These are phyloP conservation scores for Latrodectus elegans DNA, from an alignment of 2,888 invertebrate genomes.

Conservation along the genomic window DNA sequence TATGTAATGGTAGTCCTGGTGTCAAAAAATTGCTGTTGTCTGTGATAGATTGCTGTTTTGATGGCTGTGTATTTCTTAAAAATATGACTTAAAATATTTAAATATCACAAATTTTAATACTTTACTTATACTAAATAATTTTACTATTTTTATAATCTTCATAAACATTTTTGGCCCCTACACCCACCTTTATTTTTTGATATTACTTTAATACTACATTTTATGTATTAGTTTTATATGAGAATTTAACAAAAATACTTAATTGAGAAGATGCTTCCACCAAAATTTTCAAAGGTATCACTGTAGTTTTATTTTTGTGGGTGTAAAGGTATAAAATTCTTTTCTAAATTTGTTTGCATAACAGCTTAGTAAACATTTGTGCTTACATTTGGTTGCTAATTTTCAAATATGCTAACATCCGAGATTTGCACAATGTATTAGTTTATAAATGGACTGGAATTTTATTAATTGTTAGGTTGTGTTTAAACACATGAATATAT, in stretches of 20 bases:
- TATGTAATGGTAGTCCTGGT: conserved; percentile 42
- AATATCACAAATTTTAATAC: background rate
- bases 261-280: too few relatives aligned
- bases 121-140: conserved; percentile 23
- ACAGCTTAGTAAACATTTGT: too few relatives aligned
- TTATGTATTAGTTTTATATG: background rate
- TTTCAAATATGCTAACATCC: too few relatives aligned
- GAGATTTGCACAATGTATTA: too few relatives aligned
- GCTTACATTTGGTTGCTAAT: too few relatives aligned
- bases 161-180: conserved; percentile 56
- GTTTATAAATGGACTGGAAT: too few relatives aligned
- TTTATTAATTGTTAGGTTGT: too few relatives aligned
- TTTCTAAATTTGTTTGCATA: too few relatives aligned
- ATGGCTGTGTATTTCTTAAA: conserved; percentile 44
- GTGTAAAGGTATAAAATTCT: too few relatives aligned
- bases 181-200: conserved; percentile 60
- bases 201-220: conserved; percentile 7
- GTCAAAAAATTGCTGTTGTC: conserved; percentile 64
- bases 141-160: conserved; percentile 65
- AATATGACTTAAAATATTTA: conserved; percentile 6
- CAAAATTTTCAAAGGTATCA: too few relatives aligned
- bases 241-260: background rate
- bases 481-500: too few relatives aligned
- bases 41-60: conserved; percentile 67
- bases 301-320: too few relatives aligned